phyloP scores from a whole-genome alignment of 1,140 invertebrate species.

The Aphelenchoides besseyi region DNA sequence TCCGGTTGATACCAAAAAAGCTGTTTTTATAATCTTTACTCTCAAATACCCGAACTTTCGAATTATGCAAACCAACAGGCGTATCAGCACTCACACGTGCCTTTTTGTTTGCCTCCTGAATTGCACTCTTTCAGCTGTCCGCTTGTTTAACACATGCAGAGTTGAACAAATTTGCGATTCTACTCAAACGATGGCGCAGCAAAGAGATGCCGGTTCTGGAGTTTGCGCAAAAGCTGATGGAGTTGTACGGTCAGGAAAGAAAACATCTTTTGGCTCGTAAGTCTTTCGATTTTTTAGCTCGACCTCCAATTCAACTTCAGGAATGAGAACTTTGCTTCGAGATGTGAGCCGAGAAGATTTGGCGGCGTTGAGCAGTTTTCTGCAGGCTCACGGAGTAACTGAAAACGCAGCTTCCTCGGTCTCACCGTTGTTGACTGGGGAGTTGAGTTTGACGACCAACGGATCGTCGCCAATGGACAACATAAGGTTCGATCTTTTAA shows the following conservation, averaged over 20 bases:
- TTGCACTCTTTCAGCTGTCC: conserved; percentile 61
- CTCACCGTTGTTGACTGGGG: conserved; percentile 38
- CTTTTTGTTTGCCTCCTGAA: conserved; percentile 1
- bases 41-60: no score
- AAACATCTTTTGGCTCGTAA: conserved; percentile 63
- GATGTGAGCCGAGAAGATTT: conserved; percentile 44
- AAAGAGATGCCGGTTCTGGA: conserved; percentile 61
- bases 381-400: conserved; percentile 48
- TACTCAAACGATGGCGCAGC: conserved; percentile 60
- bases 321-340: conserved; percentile 45
- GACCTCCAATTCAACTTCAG: conserved; percentile 21
- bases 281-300: conserved; percentile 26
- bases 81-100: background rate
- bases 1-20: no score
- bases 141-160: conserved; percentile 62
- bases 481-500: conserved; percentile 27
- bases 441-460: conserved; percentile 44
- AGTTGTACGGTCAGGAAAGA: conserved; percentile 63
- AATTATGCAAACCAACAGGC: background rate
- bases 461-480: conserved; percentile 24
- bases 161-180: conserved; percentile 61
- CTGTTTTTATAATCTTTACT: no score
- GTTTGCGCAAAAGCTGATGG: conserved; percentile 63
- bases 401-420: conserved; percentile 52
- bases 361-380: conserved; percentile 38